Percentiles rank a stretch among this genome's conserved stretches.
Evolutionary conservation across 2,113 vertebrate genomes (phyloP).

Genomic region (Octodon degus): DNA sequence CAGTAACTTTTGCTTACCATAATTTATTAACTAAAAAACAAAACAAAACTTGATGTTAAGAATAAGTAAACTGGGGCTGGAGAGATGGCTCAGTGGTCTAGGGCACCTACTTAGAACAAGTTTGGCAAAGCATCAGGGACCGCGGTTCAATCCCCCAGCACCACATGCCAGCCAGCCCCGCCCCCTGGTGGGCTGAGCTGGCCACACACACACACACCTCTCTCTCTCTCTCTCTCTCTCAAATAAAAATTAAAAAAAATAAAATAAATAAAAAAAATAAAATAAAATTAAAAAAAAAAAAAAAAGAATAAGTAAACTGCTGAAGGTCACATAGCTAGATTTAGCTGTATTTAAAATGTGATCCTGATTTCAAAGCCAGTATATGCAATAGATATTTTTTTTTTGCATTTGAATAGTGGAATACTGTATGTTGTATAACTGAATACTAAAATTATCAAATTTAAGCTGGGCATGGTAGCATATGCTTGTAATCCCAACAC

Average conservation of each 20-base stretch:
- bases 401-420: not conserved
- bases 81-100: too few relatives aligned
- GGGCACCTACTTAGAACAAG: too few relatives aligned
- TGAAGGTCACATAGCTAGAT: not conserved
- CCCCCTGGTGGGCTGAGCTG: too few relatives aligned
- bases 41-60: not conserved
- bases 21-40: not conserved
- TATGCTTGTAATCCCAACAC: not conserved
- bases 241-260: too few relatives aligned
- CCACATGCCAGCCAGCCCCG: too few relatives aligned
- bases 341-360: not conserved
- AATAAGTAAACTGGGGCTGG: not conserved
- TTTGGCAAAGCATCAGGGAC: too few relatives aligned
- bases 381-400: not conserved
- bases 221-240: too few relatives aligned
- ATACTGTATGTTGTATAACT: not conserved
- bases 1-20: not conserved
- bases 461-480: not conserved
- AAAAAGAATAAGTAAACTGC: not conserved
- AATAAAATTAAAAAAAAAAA: too few relatives aligned
- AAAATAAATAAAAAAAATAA: too few relatives aligned
- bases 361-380: not conserved
- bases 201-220: too few relatives aligned
- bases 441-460: not conserved
- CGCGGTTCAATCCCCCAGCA: too few relatives aligned